Conservation (phyloP, 2,113 vertebrate genomes). For the Taxidea taxus region DNA sequence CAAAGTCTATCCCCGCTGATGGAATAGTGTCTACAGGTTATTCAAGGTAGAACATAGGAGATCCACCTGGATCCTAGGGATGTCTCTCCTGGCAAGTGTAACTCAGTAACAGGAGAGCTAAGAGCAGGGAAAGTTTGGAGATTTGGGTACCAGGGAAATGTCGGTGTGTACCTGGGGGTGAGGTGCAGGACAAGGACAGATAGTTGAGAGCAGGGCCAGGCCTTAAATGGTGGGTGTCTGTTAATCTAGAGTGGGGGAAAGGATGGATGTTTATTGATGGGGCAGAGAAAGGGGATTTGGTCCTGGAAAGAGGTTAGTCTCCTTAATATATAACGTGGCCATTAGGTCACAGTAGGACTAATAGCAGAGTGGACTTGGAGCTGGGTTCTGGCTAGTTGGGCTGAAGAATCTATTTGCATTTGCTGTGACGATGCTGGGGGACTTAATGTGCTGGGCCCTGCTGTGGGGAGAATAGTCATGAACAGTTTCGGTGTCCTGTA, state of each 20-base stretch:
- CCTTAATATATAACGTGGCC: not conserved
- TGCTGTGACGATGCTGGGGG: not conserved
- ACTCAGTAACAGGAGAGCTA: not conserved
- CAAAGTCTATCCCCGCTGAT: not conserved
- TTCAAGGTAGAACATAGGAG: not conserved
- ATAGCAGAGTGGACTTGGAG: not conserved
- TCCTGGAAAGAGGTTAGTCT: constrained; percentile 1
- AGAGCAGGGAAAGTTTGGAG: not conserved
- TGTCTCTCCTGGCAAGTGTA: not conserved
- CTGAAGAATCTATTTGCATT: not conserved
- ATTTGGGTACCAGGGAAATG: not conserved
- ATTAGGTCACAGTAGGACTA: not conserved
- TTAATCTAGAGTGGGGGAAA: not conserved
- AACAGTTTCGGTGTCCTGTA: not conserved
- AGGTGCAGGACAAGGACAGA: not conserved
- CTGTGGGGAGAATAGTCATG: not conserved
- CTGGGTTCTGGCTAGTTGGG: not conserved
- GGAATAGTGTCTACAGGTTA: not conserved
- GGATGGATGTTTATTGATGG: not conserved
- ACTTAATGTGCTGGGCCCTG: not conserved
- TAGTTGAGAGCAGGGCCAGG: not conserved
- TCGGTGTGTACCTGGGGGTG: not conserved
- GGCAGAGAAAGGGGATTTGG: not conserved
- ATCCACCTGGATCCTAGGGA: not conserved
- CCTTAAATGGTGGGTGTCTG: not conserved